A percentile compares a stretch with the other conserved stretches of the same genome.
Conservation (phyloP, 2,888 invertebrate genomes). For the Odontomyia ornata region DNA sequence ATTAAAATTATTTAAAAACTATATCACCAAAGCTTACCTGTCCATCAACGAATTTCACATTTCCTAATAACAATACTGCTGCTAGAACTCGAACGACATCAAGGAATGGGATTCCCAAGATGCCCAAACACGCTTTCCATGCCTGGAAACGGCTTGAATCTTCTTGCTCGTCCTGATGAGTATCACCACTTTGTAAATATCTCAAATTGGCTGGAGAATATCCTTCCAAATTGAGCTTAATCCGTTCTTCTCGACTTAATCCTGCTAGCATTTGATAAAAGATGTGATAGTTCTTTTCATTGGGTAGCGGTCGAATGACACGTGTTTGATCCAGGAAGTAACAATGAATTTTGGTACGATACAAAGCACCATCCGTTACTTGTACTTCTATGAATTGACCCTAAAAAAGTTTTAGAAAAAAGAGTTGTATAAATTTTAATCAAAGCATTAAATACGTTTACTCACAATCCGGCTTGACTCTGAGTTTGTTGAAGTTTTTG, state of each 20-base stretch:
- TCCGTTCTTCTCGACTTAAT: constrained; percentile 83
- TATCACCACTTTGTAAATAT: constrained; percentile 81
- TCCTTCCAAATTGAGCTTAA: constrained; percentile 87
- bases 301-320: constrained; percentile 83
- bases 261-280: constrained; percentile 96
- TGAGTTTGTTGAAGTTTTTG: constrained; percentile 88
- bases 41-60: constrained; percentile 88
- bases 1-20: no score
- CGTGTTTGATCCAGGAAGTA: constrained; percentile 94
- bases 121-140: constrained; percentile 91
- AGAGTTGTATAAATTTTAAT: no score
- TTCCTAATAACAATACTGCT: constrained; percentile 89
- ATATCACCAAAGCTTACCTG: constrained; percentile 61
- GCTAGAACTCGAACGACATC: constrained; percentile 93
- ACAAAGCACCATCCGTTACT: constrained; percentile 92
- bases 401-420: constrained; percentile 64
- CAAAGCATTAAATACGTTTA: no score
- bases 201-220: constrained; percentile 82
- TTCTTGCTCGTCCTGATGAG: constrained; percentile 76
- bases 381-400: constrained; percentile 97
- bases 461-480: constrained; percentile 92
- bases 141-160: constrained; percentile 83
- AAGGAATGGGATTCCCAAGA: constrained; percentile 91
- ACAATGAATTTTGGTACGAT: constrained; percentile 95
- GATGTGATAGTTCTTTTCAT: constrained; percentile 95